Base-by-base conservation (phyloP, 2,888 invertebrate genomes). In the Drosophila melanocephala region DNA sequence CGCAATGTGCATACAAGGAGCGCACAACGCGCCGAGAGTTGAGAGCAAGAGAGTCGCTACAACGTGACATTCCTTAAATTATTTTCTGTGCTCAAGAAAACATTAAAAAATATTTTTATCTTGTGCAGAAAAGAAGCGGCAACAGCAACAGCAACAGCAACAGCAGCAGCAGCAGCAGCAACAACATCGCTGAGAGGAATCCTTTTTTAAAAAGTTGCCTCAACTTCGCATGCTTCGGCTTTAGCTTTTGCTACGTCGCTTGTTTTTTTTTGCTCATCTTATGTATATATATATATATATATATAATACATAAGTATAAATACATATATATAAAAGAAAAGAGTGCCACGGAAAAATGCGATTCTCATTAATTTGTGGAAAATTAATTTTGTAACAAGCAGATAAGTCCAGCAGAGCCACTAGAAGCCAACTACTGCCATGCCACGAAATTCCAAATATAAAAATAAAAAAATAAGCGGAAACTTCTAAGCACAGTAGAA, bases 61-160 rank as follows among this genome's bases (percentile, higher is more conserved):
- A 87, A 90, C 90, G 90, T 90, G 89, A 90, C 90, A 87, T 87
- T 87, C 87, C 83, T 90, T 69, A 87, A 90, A 87, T 87, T 87
- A 87, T 89, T 87, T 82, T 84, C 84, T 87, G 87, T 90, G 87
- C 89, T 89, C 90, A 87, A 87, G 87, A 90, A 88, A 87, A 89
- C 89, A 87, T 87, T 82, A 87, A 87, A 89, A 87, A 87, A 87
- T 87, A 89, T 87, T 87, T 87, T 86, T 84, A 81, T 87, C 89
- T 90, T 86, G 81, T 79, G 83, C 86, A 85, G 78, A 69, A 78
- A 68, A 44, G 39, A 57, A 39, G 28, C 57, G 28, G 28, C 37
- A 56, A 26, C 71, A 70, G 14, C 55, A 1, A 6, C 65, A 39
- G n/a, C 57, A 32, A 22, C 56, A 47, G 28, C 56, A 52, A 9